Evolutionary conservation across 2,888 invertebrate genomes (phyloP).

Genomic region (Troilus luridus): DNA sequence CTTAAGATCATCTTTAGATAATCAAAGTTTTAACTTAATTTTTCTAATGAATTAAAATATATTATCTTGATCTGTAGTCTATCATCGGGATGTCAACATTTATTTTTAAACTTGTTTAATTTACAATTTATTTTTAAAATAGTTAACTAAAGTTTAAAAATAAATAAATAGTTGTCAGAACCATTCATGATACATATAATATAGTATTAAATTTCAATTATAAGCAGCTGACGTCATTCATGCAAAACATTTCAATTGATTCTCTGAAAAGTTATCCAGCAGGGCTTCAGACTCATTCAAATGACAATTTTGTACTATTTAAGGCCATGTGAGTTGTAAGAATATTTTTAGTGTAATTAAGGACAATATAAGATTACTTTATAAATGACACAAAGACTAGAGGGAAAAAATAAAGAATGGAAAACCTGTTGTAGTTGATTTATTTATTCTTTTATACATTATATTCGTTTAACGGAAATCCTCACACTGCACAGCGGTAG

Average conservation of each 20-base stretch:
- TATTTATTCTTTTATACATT: background rate
- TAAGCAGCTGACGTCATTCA: too few relatives aligned
- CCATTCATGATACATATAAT: too few relatives aligned
- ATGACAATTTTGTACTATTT: background rate
- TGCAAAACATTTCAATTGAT: too few relatives aligned
- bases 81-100: too few relatives aligned
- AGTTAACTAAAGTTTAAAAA: too few relatives aligned
- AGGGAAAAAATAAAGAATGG: background rate
- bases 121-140: too few relatives aligned
- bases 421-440: background rate
- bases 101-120: too few relatives aligned
- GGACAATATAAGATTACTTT: background rate
- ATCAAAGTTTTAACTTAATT: background rate
- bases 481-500: too few relatives aligned
- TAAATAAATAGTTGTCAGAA: background rate
- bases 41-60: background rate
- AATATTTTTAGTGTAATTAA: background rate
- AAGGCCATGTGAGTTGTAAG: background rate
- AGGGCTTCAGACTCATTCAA: background rate
- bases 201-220: too few relatives aligned
- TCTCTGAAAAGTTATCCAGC: background rate
- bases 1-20: background rate
- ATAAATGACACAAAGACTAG: too few relatives aligned
- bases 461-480: background rate
- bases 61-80: background rate